phyloP scores from a whole-genome alignment of 2,113 vertebrate species.

The Clarias batrachus region DNA sequence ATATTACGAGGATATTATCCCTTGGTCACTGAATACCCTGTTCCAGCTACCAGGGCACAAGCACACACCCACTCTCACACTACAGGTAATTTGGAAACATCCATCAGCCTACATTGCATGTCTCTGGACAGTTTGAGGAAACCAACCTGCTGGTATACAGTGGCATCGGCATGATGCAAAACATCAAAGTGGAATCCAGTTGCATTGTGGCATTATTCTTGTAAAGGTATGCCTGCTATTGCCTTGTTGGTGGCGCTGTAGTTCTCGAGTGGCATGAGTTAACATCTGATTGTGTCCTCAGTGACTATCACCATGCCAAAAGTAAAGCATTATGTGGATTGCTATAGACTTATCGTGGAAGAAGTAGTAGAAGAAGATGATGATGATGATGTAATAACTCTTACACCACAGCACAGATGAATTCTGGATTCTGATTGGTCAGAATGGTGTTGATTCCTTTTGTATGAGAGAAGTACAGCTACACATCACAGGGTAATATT shows the following conservation, averaged over 20 bases:
- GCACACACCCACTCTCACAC: too few species aligned
- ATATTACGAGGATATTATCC: too few species aligned
- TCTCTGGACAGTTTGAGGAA: not conserved
- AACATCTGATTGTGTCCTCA: too few species aligned
- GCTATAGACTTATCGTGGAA: not conserved
- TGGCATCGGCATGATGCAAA: not conserved
- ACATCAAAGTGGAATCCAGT: not conserved
- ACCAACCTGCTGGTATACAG: too few species aligned
- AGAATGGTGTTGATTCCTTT: not conserved
- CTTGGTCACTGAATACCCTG: too few species aligned
- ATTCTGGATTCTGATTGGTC: not conserved
- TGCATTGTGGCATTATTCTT: not conserved
- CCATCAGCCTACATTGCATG: too few species aligned
- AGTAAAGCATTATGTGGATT: not conserved
- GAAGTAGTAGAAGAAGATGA: not conserved
- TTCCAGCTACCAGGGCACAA: too few species aligned
- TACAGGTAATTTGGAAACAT: too few species aligned
- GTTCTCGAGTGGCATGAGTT: not conserved
- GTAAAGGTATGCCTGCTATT: not conserved
- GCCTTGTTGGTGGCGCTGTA: not conserved
- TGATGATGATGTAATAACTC: not conserved
- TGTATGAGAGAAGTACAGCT: not conserved
- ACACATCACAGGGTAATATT: not conserved
- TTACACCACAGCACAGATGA: not conserved
- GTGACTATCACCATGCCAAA: too few species aligned